Percentiles rank a stretch among this genome's conserved stretches.
phyloP scores from a whole-genome alignment of 2,888 invertebrate species.

The Tridacna gigas region DNA sequence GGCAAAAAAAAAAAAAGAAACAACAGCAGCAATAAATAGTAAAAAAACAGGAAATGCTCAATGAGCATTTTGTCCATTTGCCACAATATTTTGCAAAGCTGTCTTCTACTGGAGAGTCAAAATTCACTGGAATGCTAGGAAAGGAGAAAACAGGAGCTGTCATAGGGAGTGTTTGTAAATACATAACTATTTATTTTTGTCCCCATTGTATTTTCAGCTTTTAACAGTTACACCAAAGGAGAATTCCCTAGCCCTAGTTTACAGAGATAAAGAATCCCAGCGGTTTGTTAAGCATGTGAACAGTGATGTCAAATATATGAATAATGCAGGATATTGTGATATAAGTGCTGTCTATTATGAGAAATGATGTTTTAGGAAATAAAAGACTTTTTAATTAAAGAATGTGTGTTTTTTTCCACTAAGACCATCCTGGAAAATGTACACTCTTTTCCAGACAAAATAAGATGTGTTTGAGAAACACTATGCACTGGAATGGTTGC shows the following conservation, averaged over 20 bases:
- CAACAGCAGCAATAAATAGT: no score
- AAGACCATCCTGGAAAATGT: neutral
- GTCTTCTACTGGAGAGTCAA: neutral
- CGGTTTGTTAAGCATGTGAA: slow-evolving; percentile 87
- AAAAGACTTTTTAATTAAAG: neutral
- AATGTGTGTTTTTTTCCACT: neutral
- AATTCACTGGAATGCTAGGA: neutral
- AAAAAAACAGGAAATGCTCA: no score
- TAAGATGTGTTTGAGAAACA: neutral
- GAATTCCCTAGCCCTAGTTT: slow-evolving; percentile 86
- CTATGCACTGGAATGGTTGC: no score
- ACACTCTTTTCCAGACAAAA: neutral
- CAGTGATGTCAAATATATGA: slow-evolving; percentile 69
- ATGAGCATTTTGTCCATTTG: no score
- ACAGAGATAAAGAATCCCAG: slow-evolving; percentile 85
- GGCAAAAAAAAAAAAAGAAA: no score
- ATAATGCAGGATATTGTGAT: slow-evolving; percentile 79
- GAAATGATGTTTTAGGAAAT: slow-evolving; percentile 49
- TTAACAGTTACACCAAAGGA: slow-evolving; percentile 85
- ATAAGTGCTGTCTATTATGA: slow-evolving; percentile 82
- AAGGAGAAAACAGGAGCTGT: neutral
- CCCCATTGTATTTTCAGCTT: slow-evolving; percentile 82
- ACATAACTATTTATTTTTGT: no score
- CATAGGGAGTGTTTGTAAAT: neutral
- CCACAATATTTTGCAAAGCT: neutral